Evolutionary conservation across 2,113 vertebrate species (phyloP), one percentile per base, ranked within the genome.

Genomic region (Gymnobelideus leadbeateri): DNA sequence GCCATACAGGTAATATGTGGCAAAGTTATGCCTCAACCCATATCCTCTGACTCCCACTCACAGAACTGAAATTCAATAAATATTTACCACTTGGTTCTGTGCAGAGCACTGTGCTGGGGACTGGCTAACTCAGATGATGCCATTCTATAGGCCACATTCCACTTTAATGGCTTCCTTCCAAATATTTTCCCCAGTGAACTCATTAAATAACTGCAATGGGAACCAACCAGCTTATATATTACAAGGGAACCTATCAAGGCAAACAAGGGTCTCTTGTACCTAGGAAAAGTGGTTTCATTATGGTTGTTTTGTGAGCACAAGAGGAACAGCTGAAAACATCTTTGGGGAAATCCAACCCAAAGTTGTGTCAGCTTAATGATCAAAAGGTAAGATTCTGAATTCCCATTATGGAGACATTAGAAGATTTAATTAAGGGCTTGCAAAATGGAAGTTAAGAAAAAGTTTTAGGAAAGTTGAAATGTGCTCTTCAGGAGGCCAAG

Each of bases 131-230:
- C 68, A 84, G 1, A 43, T 43, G n/a, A 84, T 21, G n/a, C 68
- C 19, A n/a, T 37, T n/a, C 14, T n/a, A 77, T n/a, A n/a, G 16
- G 14, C 61, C 61, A 84, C 68, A 84, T 84, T 43, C 7, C 68
- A 84, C 68, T 43, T 84, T 84, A 84, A 84, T n/a, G n/a, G 68
- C 68, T 84, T 84, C n/a, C 68, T 84, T 84, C 68, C 68, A 84
- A 84, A 84, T 84, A 84, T 84, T 84, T 84, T 84, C 68, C 68
- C 68, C n/a, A 43, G 68, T 43, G 68, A 84, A 84, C 68, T 84
- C 68, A 84, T 84, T 84, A 84, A 84, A 43, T n/a, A 43, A 84
- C 68, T 84, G 19, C 43, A 84, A 43, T 84, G 68, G 19, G n/a
- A 84, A 84, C 37, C n/a, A 43, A n/a, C 68, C n/a, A 84, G n/a